Evolutionary conservation across 2,888 invertebrate species (phyloP).

Genomic region (Drosophila diplacantha): DNA sequence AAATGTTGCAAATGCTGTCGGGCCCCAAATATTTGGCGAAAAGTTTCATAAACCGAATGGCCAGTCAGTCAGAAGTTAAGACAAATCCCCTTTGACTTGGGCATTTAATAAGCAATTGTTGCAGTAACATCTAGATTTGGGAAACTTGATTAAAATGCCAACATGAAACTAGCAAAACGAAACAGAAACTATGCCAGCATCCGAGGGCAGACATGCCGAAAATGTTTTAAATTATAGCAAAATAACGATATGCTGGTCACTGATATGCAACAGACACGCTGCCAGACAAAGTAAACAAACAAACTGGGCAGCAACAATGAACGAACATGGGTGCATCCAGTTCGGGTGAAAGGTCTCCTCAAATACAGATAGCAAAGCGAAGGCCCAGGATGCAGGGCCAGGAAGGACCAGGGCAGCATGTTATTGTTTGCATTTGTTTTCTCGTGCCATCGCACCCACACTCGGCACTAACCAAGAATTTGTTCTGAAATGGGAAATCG

Average conservation of each 20-base stretch:
- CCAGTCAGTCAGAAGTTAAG: conserved; percentile 30
- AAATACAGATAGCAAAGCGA: conserved; percentile 17
- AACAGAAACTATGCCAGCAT: conserved; percentile 38
- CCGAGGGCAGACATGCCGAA: conserved; percentile 11
- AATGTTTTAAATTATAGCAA: conserved; percentile 45
- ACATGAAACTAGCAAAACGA: conserved; percentile 19
- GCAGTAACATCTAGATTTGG: conserved; percentile 7
- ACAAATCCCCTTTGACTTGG: conserved; percentile 38
- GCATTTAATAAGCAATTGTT: conserved; percentile 39
- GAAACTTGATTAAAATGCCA: conserved; percentile 60
- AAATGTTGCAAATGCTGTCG: conserved; percentile 36
- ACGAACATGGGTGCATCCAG: conserved; percentile 29
- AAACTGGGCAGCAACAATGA: conserved; percentile 27
- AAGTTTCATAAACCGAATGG: conserved; percentile 61
- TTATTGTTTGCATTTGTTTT: conserved; percentile 35
- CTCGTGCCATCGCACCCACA: conserved; percentile 14
- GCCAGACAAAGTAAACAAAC: conserved; percentile 33
- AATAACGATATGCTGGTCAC: conserved; percentile 45
- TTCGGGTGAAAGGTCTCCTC: conserved; percentile 26
- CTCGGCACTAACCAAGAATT: conserved; percentile 7
- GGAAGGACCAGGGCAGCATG: conserved; percentile 19
- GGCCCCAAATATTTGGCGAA: conserved; percentile 51
- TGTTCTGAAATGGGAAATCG: background rate
- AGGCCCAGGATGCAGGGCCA: background rate
- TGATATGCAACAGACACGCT: conserved; percentile 49